Conservation (phyloP, 2,888 invertebrate genomes). For the Sphaerophoria taeniata region DNA sequence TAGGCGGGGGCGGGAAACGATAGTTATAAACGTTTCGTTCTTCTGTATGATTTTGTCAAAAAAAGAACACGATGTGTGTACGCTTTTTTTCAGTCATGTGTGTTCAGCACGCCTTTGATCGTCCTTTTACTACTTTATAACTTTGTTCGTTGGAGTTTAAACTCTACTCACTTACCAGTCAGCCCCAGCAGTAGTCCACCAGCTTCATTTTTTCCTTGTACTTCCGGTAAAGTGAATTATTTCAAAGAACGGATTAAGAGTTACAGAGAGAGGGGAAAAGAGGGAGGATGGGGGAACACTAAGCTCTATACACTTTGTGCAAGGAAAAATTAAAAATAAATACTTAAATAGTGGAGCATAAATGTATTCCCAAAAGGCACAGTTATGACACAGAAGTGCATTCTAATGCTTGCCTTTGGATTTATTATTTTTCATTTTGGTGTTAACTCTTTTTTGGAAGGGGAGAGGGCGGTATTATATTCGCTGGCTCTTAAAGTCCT, state of each 20-base stretch:
- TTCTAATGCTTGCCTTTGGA: not conserved
- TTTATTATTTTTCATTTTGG: not conserved
- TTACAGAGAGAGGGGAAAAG: not conserved
- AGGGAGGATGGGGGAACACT: no score
- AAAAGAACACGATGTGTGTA: not conserved
- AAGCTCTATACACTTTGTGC: conserved; percentile 7
- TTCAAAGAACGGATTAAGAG: conserved; percentile 40
- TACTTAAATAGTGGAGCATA: conserved; percentile 50
- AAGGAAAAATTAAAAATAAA: conserved; percentile 58
- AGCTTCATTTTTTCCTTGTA: not conserved
- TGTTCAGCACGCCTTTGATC: conserved; percentile 4
- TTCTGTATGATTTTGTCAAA: not conserved
- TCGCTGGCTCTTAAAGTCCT: not conserved
- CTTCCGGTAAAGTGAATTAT: conserved; percentile 54
- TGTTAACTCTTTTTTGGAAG: no score
- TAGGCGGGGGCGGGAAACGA: conserved; percentile 7
- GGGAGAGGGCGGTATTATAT: not conserved
- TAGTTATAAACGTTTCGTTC: not conserved
- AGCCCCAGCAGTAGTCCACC: not conserved
- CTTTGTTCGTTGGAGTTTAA: conserved; percentile 8
- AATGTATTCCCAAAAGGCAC: not conserved
- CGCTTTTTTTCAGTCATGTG: conserved; percentile 15
- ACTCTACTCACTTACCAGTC: conserved; percentile 4
- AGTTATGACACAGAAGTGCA: not conserved
- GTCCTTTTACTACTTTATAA: not conserved